Percentiles rank a stretch among this genome's conserved stretches.
Evolutionary conservation across 1,140 invertebrate species (phyloP).

Genomic region (Rhagoletis pomonella): DNA sequence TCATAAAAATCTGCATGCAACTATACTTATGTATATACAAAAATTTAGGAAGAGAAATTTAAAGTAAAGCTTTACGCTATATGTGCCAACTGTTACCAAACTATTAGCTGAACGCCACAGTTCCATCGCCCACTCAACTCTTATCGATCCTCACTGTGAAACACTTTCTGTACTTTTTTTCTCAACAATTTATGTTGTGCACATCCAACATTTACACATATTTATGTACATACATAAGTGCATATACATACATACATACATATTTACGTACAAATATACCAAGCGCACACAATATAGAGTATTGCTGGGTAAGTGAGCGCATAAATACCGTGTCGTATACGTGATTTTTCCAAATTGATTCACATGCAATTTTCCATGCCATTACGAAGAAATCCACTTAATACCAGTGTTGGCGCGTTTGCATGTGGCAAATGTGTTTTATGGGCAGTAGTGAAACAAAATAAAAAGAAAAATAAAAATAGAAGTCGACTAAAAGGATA

Average conservation of each 20-base stretch:
- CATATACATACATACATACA: background rate
- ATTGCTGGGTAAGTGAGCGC: background rate
- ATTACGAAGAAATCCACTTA: conserved; percentile 52
- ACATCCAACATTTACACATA: background rate
- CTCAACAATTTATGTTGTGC: background rate
- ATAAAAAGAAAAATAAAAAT: background rate
- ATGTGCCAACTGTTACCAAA: background rate
- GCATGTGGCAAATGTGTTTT: conserved; percentile 49
- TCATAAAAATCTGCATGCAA: background rate
- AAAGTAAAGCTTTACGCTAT: background rate
- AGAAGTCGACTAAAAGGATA: background rate
- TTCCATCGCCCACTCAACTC: background rate
- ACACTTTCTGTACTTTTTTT: background rate
- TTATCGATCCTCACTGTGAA: background rate
- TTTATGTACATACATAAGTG: background rate
- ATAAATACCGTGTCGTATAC: conserved; percentile 44
- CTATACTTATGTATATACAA: background rate
- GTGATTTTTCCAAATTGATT: conserved; percentile 52
- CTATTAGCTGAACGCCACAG: background rate
- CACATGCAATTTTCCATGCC: conserved; percentile 52
- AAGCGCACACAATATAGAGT: background rate
- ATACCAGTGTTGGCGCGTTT: conserved; percentile 47
- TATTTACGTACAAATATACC: background rate
- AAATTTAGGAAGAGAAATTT: background rate
- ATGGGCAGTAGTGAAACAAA: conserved; percentile 8